Evolutionary conservation across 2,888 invertebrate species (phyloP), one percentile per base, ranked within the genome.

Genomic region (Ormyrus rosae): DNA sequence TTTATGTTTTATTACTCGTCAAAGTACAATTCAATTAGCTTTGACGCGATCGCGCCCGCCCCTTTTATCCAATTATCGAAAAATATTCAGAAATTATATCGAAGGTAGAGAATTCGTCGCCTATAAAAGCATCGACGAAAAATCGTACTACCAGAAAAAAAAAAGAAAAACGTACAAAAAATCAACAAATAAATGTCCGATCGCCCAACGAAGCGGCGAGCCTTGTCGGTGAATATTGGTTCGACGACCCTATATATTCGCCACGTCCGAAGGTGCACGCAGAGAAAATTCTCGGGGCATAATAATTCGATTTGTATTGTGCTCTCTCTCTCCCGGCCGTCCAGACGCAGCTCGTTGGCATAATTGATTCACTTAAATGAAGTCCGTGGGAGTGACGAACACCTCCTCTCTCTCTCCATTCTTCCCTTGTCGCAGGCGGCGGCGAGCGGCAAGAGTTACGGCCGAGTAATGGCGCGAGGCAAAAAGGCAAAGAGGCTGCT

Each of bases 231-330:
- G 3, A 34, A 34, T 34, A 78, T 75, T 83, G 84, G 86, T 87
- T 86, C 85, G 85, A 80, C 84, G 85, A 87, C 85, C 86, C 83
- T 83, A 13, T 1, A 13, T 1, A 60, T 64, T 8, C 19, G 9
- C 6, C 9, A 4, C 34, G 56, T 48, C 34, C 6, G 51, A 53
- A 56, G 51, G 69, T 56, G 60, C 56, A 72, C 11, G 50, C 9
- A 46, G 53, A 80, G 78, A 83, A 83, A 83, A 84, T 82, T 85
- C 84, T 80, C 82, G 83, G 80, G 78, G 83, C 84, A 53, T 64
- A 4, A 83, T 86, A 86, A 88, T 87, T 87, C 84, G 85, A 85
- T 85, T 79, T 79, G 86, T 86, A 88, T 89, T 89, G 88, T 88
- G 34, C 34, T 34, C 34, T 34, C 34, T 34, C 34, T 85, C 69